Conservation (phyloP, 2,113 vertebrate species). For the Bothrops jararaca region DNA sequence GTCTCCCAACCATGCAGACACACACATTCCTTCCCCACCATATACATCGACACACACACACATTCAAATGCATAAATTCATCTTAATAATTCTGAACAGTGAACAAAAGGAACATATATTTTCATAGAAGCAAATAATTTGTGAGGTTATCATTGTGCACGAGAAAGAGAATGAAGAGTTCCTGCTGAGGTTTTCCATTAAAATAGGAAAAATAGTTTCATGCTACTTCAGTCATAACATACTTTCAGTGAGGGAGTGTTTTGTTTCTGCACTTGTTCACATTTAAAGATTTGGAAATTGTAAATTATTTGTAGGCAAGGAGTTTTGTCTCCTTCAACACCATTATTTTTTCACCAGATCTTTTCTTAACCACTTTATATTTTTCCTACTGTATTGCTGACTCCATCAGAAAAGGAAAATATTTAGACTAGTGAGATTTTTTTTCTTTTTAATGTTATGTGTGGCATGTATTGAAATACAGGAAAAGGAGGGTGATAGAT, state of each 20-base stretch:
- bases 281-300: background rate
- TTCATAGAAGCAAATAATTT: background rate
- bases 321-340: background rate
- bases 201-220: background rate
- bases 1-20: too few relatives aligned
- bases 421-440: background rate
- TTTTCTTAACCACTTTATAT: background rate
- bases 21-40: background rate
- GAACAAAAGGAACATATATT: background rate
- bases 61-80: background rate
- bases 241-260: background rate
- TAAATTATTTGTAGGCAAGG: background rate
- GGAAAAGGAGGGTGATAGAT: background rate
- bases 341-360: background rate
- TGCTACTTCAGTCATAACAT: background rate
- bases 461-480: background rate
- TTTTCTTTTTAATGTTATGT: background rate
- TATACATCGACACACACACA: background rate
- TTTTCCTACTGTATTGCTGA: background rate
- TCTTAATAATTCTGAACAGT: background rate
- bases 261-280: background rate
- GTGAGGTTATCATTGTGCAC: background rate
- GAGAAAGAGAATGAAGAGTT: background rate
- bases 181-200: background rate
- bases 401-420: background rate